Percentiles rank a stretch among this genome's conserved stretches.
Evolutionary conservation across 2,797 vertebrate species (phyloP).

Genomic region (Neopelma chrysocephalum): DNA sequence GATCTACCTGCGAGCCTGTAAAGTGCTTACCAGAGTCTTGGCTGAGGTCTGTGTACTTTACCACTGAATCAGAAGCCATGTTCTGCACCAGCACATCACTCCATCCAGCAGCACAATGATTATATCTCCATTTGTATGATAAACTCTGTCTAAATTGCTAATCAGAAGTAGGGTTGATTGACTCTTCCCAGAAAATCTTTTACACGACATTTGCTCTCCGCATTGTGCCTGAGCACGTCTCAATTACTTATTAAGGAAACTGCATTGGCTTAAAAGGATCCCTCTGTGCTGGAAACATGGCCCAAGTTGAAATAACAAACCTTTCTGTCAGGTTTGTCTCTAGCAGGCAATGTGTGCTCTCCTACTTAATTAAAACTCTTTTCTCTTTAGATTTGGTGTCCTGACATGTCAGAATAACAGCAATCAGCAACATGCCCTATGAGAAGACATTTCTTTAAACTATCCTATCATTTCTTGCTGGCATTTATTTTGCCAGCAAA

Average conservation of each 20-base stretch:
- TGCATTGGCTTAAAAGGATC: neutral
- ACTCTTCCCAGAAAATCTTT: neutral
- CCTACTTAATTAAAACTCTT: constrained; percentile 19
- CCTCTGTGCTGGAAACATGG: neutral
- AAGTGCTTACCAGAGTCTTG: neutral
- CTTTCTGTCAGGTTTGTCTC: neutral
- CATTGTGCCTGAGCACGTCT: neutral
- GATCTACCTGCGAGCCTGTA: neutral
- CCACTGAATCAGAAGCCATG: neutral
- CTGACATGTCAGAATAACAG: neutral
- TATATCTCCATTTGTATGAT: neutral
- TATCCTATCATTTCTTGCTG: neutral
- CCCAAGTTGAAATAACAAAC: neutral
- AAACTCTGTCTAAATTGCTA: neutral
- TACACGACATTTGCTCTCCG: neutral
- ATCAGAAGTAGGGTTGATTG: neutral
- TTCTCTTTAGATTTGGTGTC: neutral
- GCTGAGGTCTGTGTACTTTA: neutral
- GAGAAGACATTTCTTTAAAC: neutral
- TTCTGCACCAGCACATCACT: neutral
- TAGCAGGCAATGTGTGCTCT: neutral
- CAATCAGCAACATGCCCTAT: neutral
- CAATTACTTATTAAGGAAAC: neutral
- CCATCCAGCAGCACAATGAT: neutral
- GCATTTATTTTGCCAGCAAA: constrained; percentile 5